Evolutionary conservation across 1,140 invertebrate genomes (phyloP).

Genomic region (Drosophila ananassae): DNA sequence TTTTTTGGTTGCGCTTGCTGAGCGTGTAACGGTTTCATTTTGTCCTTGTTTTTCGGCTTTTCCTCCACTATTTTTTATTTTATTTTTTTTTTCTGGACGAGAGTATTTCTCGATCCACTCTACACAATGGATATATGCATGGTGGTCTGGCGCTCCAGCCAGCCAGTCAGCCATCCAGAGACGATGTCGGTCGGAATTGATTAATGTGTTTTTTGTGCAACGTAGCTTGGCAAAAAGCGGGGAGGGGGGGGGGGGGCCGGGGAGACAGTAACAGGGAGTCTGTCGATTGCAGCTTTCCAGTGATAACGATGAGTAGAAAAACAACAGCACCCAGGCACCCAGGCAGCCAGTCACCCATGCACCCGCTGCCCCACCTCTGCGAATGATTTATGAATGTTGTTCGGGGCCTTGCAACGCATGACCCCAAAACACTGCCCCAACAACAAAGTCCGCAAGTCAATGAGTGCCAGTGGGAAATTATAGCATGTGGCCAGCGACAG

Average conservation of each 20-base stretch:
- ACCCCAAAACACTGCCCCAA: constrained; percentile 70
- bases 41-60: constrained; percentile 30
- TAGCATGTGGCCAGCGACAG: constrained; percentile 26
- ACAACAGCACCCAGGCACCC: constrained; percentile 27
- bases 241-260: neutral
- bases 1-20: constrained; percentile 47
- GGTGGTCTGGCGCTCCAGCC: constrained; percentile 37
- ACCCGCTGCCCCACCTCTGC: constrained; percentile 37
- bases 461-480: constrained; percentile 68
- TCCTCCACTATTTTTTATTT: neutral
- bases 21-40: constrained; percentile 77
- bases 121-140: constrained; percentile 72
- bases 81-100: constrained; percentile 18
- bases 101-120: constrained; percentile 49
- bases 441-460: constrained; percentile 63
- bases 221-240: constrained; percentile 3
- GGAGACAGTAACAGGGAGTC: constrained; percentile 11
- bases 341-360: constrained; percentile 1
- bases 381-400: constrained; percentile 78
- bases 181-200: constrained; percentile 69
- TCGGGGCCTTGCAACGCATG: constrained; percentile 76
- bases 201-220: constrained; percentile 72
- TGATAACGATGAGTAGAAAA: constrained; percentile 78
- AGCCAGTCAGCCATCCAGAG: constrained; percentile 22
- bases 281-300: constrained; percentile 77